phyloP scores from a whole-genome alignment of 2,888 invertebrate genomes.

The Hydrotaea cyrtoneurina region DNA sequence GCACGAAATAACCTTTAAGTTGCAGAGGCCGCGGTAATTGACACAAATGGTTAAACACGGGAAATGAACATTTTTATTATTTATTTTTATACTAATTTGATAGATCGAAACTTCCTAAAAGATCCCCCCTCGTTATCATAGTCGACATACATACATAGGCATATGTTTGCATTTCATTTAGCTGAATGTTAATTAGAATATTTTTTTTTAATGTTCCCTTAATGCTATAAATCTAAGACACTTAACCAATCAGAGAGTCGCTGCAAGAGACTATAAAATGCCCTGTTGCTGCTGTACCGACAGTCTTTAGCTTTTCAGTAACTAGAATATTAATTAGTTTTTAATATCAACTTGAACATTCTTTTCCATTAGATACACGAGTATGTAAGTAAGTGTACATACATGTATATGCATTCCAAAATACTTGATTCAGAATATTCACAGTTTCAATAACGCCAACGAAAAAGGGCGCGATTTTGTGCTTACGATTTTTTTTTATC shows the following conservation, averaged over 20 bases:
- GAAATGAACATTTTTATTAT: too few relatives aligned
- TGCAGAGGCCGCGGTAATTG: too few relatives aligned
- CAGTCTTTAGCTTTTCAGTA: background rate
- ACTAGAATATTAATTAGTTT: background rate
- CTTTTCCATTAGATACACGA: background rate
- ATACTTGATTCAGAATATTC: background rate
- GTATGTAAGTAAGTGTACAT: background rate
- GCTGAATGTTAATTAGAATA: background rate
- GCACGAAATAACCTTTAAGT: too few relatives aligned
- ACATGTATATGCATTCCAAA: background rate
- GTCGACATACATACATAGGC: too few relatives aligned
- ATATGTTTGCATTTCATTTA: background rate
- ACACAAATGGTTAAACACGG: too few relatives aligned
- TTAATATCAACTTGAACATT: background rate
- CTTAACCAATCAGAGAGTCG: background rate
- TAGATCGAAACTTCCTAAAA: too few relatives aligned
- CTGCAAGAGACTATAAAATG: background rate
- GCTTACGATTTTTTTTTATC: background rate
- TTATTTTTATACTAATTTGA: too few relatives aligned
- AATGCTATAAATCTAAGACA: background rate
- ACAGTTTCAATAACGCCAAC: background rate
- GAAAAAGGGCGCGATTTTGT: conserved; percentile 16
- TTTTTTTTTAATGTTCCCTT: background rate
- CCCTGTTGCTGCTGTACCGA: background rate
- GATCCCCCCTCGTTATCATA: too few relatives aligned